These are phyloP conservation scores for Rhinoderma darwinii DNA, from an alignment of 2,113 vertebrate species.

Conservation along the genomic window DNA sequence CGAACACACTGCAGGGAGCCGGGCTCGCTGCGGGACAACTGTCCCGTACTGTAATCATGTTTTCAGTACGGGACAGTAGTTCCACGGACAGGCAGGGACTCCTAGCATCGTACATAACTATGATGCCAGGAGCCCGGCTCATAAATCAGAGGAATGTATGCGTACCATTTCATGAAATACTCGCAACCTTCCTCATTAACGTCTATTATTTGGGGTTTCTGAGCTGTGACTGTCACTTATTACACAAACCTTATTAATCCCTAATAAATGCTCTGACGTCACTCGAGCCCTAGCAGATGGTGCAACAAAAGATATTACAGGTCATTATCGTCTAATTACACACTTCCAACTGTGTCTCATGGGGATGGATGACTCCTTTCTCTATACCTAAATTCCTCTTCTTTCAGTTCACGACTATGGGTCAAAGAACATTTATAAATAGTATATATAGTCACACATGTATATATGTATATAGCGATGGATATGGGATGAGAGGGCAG, in stretches of 20 bases:
- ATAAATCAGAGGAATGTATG: not conserved
- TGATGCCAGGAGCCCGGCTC: too few species aligned
- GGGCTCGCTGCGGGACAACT: too few species aligned
- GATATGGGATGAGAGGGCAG: too few species aligned
- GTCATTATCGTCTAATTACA: slow-evolving; percentile 28
- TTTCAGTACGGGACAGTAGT: too few species aligned
- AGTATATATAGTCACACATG: too few species aligned
- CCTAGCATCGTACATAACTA: too few species aligned
- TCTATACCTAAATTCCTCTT: not conserved
- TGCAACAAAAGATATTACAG: slow-evolving; percentile 12
- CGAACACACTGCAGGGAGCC: too few species aligned
- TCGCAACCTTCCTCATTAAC: not conserved
- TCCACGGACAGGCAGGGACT: too few species aligned
- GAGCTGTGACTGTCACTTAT: not conserved
- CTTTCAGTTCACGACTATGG: too few species aligned
- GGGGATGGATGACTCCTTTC: not conserved
- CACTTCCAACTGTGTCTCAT: not conserved
- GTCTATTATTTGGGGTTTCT: not conserved
- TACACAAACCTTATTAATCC: not conserved
- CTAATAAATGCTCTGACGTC: not conserved
- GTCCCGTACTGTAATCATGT: too few species aligned
- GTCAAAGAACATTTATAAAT: too few species aligned
- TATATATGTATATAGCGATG: too few species aligned
- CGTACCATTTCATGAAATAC: not conserved
- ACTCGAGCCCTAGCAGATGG: slow-evolving; percentile 1